Base-by-base conservation (phyloP, 2,113 vertebrate genomes). In the Phodopus roborovskii region DNA sequence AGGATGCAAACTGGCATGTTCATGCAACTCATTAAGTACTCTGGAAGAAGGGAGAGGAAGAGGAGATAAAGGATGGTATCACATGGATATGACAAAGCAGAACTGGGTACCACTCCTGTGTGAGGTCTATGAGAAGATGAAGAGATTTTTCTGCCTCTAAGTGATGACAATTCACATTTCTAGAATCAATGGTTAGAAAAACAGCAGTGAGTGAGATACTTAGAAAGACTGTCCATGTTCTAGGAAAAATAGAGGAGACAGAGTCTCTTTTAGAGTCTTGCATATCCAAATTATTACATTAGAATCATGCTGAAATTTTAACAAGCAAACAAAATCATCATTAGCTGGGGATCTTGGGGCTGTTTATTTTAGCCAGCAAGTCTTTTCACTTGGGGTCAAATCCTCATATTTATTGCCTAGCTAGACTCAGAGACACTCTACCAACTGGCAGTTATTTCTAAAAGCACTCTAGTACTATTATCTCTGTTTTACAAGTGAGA, bases 101-200 rank as follows among this genome's bases (percentile, higher is more conserved):
- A 33, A 30, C 33, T 3, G 0, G 5, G 5, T 24, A 68, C 13
- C n/a, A 9, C n/a, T 71, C 30, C 4, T 2, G 58, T 9, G 15
- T 17, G 53, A 66, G 53, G 5, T 33, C 36, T 74, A 0, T 9
- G 3, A 83, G 28, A 42, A 28, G 9, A 58, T 6, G 3, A 78
- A 39, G 64, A 53, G 45, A 56, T 7, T 8, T 3, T 36, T 88
- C 70, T 39, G 33, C 74, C 88, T 74, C 73, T 26, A 39, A 78
- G 8, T 15, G 19, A 90, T 24, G 16, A 39, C 42, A 39, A 4
- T 10, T 53, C 48, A 6, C 19, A 26, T 33, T 75, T 92, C 84
- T 90, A 56, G 42, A 92, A 30, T 48, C 28, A 33, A 68, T 53
- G 20, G 60, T 62, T 56, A 86, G 20, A 45, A 64, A 94, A 88